These are phyloP conservation scores for Ichneumoninae sp. DNA, from an alignment of 2,888 invertebrate species.

Conservation along the genomic window DNA sequence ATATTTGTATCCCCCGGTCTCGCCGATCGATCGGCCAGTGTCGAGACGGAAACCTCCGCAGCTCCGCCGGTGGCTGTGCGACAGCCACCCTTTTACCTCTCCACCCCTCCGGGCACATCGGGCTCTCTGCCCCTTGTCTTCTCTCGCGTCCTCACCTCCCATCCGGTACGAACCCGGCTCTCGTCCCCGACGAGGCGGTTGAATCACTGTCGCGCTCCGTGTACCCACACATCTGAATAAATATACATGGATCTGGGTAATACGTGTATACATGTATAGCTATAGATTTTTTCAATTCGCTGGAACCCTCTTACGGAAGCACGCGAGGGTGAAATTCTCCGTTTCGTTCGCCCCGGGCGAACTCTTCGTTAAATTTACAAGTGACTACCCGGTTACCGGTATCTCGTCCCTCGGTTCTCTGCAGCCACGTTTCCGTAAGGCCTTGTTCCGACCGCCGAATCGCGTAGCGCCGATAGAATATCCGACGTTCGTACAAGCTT, in stretches of 20 bases:
- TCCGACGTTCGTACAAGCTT: neutral
- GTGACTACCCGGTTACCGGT: conserved; percentile 42
- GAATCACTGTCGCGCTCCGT: conserved; percentile 32
- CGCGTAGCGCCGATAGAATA: neutral
- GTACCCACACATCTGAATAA: conserved; percentile 1
- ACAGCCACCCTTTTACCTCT: conserved; percentile 50
- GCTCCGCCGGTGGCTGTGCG: conserved; percentile 19
- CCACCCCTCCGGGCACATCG: conserved; percentile 36
- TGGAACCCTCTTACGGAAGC: conserved; percentile 33
- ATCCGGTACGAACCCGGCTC: conserved; percentile 38
- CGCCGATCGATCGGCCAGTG: conserved; percentile 76
- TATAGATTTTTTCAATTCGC: conserved; percentile 54
- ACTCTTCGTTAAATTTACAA: conserved; percentile 47
- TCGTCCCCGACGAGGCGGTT: conserved; percentile 49
- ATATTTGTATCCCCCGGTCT: conserved; percentile 79
- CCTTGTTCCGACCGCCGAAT: conserved; percentile 1
- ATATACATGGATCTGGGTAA: conserved; percentile 28
- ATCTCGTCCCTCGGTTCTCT: neutral
- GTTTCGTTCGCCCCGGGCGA: conserved; percentile 31
- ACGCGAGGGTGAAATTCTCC: conserved; percentile 36
- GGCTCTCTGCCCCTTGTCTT: conserved; percentile 33
- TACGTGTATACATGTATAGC: conserved; percentile 1
- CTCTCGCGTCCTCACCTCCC: conserved; percentile 42
- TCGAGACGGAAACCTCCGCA: conserved; percentile 47
- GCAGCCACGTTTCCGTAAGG: neutral